phyloP scores from a whole-genome alignment of 2,797 vertebrate species.

The Hemitrygon akajei region DNA sequence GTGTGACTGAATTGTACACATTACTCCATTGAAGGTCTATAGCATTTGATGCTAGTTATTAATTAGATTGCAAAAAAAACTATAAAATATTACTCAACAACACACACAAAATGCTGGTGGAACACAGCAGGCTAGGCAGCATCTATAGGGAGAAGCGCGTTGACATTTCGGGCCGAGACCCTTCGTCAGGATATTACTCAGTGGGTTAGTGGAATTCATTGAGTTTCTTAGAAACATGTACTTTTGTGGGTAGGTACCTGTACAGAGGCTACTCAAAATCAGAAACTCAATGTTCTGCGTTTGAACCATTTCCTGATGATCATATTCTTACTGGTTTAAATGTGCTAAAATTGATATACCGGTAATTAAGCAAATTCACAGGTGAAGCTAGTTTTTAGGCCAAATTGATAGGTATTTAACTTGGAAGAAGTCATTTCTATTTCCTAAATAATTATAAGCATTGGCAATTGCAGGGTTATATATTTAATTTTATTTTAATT shows the following conservation, averaged over 20 bases:
- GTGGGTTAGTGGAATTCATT: neutral
- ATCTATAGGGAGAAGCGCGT: too few relatives aligned
- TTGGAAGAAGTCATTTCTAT: too few relatives aligned
- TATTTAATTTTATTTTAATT: too few relatives aligned
- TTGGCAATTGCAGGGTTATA: too few relatives aligned
- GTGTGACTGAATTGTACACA: neutral
- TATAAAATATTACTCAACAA: neutral
- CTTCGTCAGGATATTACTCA: neutral
- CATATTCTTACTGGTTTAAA: neutral
- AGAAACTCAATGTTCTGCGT: neutral
- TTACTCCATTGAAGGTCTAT: neutral
- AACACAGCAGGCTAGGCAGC: too few relatives aligned
- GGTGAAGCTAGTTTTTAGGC: neutral
- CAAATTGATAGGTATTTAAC: neutral
- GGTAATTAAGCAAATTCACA: neutral
- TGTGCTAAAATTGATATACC: neutral
- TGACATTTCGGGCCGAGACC: too few relatives aligned
- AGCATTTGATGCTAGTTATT: neutral
- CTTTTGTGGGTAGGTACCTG: neutral
- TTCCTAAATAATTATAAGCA: neutral
- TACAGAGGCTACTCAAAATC: neutral
- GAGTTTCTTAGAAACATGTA: neutral
- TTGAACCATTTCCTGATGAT: neutral
- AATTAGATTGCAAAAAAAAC: neutral
- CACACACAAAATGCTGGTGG: too few relatives aligned